Percentiles rank a stretch among this genome's conserved stretches.
Evolutionary conservation across 37 sponge, comb jelly and placozoan genomes (phyloP).

Genomic region (Eunapius fragilis): DNA sequence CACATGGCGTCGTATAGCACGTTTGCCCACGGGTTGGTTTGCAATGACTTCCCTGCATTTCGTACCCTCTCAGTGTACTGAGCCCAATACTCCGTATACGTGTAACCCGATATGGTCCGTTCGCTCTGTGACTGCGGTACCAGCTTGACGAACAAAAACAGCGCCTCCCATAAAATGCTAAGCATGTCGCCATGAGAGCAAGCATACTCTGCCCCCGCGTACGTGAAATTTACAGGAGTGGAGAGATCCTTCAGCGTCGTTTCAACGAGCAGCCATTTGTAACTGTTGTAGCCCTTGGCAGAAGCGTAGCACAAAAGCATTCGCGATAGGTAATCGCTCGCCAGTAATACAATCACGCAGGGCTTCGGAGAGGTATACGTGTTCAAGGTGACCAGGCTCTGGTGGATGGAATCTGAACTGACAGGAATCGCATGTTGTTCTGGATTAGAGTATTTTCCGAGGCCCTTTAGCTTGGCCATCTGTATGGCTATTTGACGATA

Average conservation of each 20-base stretch:
- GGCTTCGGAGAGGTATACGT: background rate
- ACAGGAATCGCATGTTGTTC: background rate
- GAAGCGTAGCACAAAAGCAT: constrained; percentile 6
- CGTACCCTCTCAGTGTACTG: constrained; percentile 10
- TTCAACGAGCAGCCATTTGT: constrained; percentile 29
- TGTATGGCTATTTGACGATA: background rate
- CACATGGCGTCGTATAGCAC: constrained; percentile 31
- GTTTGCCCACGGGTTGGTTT: background rate
- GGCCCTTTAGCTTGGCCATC: background rate
- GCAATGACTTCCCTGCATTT: background rate
- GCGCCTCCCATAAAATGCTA: background rate
- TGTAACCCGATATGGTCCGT: background rate
- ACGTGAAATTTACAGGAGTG: background rate
- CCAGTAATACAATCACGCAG: constrained; percentile 4
- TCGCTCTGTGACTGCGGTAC: background rate
- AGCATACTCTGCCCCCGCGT: background rate
- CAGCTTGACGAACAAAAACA: background rate
- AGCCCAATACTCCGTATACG: constrained; percentile 2
- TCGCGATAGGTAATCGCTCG: background rate
- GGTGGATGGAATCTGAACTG: background rate
- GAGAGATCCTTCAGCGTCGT: background rate
- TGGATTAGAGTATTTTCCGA: background rate
- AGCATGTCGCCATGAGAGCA: background rate
- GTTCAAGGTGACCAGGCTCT: background rate
- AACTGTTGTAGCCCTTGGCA: background rate